Evolutionary conservation across 2,113 vertebrate genomes (phyloP), one percentile per base, ranked within the genome.

Genomic region (Gallinago media): DNA sequence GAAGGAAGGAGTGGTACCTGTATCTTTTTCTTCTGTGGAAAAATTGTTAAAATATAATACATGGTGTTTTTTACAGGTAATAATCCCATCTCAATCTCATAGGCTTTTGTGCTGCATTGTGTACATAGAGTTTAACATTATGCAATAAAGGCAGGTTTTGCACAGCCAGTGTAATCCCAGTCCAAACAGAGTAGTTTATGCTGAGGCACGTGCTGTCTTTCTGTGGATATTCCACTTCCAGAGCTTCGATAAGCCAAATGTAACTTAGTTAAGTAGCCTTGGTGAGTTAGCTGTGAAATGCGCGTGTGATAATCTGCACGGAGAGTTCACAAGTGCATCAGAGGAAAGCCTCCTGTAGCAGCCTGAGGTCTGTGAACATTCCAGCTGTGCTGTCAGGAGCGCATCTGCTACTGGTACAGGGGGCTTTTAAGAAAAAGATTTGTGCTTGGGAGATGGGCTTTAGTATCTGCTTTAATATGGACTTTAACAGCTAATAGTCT

Each of bases 241-340:
- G 40, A 52, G 52, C 34, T 44, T 52, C 25, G 12, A 7, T 44
- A 58, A 78, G 32, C 29, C 59, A 20, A 50, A 13, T 0, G 0
- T 42, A 5, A 46, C 21, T 70, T 23, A 50, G 34, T 32, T 70
- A 66, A 66, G 67, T 8, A 16, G 59, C 63, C 40, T 27, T 74
- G 84, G 9, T 26, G 65, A 54, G 56, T 55, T 50, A 50, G 19
- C 59, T 86, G 46, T 44, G 91, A 63, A 36, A n/a, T 8, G 46
- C 38, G 25, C 3, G 2, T 36, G 61, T 8, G 38, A 12, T 20
- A 27, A 14, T 67, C 36, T 40, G 38, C 16, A 63, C 65, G 76
- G 27, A 14, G 62, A 71, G 29, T 71, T 71, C 52, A 27, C 50
- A 8, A 9, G 4, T 32, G 26, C 52, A 9, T 31, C 29, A 17